A percentile compares a stretch with the other conserved stretches of the same genome.
These are phyloP conservation scores for Ecliptopera silaceata DNA, from an alignment of 2,888 invertebrate genomes.

Conservation along the genomic window DNA sequence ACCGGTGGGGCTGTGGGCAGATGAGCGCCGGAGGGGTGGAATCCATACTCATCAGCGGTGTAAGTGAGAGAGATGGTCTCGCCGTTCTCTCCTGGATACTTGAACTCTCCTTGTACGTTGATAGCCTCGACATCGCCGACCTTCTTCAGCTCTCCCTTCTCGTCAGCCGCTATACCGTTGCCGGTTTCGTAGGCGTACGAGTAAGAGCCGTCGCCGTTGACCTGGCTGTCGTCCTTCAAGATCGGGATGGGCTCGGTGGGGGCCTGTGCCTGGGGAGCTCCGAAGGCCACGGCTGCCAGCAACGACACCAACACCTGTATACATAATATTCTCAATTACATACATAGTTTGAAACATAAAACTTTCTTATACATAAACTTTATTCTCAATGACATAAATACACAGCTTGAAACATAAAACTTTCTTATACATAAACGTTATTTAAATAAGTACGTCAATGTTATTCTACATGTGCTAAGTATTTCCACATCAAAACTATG, in stretches of 20 bases:
- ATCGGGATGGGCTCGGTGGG: conserved; percentile 77
- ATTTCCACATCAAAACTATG: no score
- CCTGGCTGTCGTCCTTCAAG: conserved; percentile 81
- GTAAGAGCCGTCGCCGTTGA: conserved; percentile 85
- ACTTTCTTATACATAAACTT: no score
- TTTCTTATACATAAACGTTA: no score
- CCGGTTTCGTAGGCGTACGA: conserved; percentile 85
- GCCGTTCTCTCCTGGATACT: conserved; percentile 86
- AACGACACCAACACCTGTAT: conserved; percentile 68
- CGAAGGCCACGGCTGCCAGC: conserved; percentile 61
- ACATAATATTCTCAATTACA: not conserved
- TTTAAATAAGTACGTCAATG: no score
- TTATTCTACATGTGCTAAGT: no score
- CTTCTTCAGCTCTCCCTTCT: conserved; percentile 84
- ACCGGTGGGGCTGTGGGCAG: conserved; percentile 88
- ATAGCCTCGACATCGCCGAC: conserved; percentile 79
- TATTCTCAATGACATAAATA: no score
- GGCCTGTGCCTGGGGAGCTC: conserved; percentile 62
- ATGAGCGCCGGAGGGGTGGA: conserved; percentile 85
- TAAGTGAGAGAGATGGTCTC: conserved; percentile 84
- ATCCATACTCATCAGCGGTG: conserved; percentile 88
- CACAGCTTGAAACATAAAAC: no score
- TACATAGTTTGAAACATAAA: no score
- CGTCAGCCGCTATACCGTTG: conserved; percentile 85
- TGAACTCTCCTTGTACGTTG: conserved; percentile 85